phyloP scores from a whole-genome alignment of 2,888 invertebrate species.

The Chromoteleia sp. region DNA sequence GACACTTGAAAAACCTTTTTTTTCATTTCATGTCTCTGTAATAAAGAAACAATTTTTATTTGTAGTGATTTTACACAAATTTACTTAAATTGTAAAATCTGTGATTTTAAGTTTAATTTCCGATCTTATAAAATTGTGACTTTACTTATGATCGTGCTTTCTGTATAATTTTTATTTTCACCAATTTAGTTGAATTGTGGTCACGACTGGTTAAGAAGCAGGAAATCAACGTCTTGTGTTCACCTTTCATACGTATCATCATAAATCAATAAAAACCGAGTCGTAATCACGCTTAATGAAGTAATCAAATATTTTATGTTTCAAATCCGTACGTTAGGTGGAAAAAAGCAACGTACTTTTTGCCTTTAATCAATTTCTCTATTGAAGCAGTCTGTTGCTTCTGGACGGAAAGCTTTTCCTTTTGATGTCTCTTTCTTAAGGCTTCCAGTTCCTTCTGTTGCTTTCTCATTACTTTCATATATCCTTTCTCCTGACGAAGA shows the following conservation, averaged over 20 bases:
- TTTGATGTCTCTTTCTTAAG: conserved; percentile 95
- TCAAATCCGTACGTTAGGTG: conserved; percentile 1
- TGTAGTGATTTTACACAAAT: too few species aligned
- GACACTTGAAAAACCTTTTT: too few species aligned
- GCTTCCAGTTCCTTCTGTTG: conserved; percentile 98
- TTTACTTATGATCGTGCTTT: too few species aligned
- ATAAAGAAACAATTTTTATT: too few species aligned
- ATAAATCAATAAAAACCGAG: neutral
- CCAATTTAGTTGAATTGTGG: neutral
- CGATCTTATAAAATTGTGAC: too few species aligned
- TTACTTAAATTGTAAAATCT: too few species aligned
- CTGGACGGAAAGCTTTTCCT: conserved; percentile 95
- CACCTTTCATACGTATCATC: neutral
- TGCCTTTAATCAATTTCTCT: conserved; percentile 97
- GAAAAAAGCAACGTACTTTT: conserved; percentile 88
- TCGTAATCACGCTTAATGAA: conserved; percentile 10
- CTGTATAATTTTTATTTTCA: too few species aligned
- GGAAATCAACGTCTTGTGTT: neutral
- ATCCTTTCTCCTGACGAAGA: conserved; percentile 94
- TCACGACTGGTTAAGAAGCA: neutral
- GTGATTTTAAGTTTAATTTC: too few species aligned
- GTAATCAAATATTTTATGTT: conserved; percentile 11
- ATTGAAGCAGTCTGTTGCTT: conserved; percentile 96
- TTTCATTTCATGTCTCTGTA: too few species aligned
- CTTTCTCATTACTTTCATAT: conserved; percentile 96